Evolutionary conservation across 2,797 vertebrate species (phyloP).

Genomic region (Enteromius radiatus): DNA sequence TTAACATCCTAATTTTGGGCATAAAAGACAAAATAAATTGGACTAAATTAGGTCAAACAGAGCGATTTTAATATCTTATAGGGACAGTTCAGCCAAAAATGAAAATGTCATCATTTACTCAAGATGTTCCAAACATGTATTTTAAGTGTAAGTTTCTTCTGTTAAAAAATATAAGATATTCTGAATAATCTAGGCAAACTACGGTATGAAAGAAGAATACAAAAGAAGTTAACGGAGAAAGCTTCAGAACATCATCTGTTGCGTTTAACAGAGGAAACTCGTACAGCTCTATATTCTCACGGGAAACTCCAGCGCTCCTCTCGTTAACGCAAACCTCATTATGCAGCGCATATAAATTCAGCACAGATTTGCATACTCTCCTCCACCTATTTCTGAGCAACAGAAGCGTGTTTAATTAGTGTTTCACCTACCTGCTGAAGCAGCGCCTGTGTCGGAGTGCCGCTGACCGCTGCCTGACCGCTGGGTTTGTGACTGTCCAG

Average conservation of each 20-base stretch:
- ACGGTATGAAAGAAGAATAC: too few relatives aligned
- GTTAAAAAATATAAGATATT: too few relatives aligned
- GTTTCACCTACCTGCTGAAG: constrained; percentile 82
- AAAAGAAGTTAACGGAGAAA: not conserved
- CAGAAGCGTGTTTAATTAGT: constrained; percentile 82
- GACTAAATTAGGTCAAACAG: too few relatives aligned
- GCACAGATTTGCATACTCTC: constrained; percentile 86
- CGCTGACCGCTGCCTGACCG: constrained; percentile 79
- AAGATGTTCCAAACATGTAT: too few relatives aligned
- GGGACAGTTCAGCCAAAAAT: too few relatives aligned
- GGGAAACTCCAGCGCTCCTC: constrained; percentile 9
- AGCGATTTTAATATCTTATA: too few relatives aligned
- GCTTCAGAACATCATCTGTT: not conserved
- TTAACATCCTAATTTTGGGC: too few relatives aligned
- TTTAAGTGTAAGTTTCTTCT: too few relatives aligned
- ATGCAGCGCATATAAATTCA: constrained; percentile 71
- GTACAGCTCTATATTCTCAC: not conserved
- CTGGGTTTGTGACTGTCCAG: constrained; percentile 85
- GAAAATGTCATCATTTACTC: too few relatives aligned
- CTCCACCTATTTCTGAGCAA: constrained; percentile 82
- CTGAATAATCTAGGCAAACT: too few relatives aligned
- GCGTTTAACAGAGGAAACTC: not conserved
- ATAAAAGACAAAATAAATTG: too few relatives aligned
- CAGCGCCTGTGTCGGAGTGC: constrained; percentile 85
- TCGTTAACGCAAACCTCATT: constrained; percentile 77